Base-by-base conservation (phyloP, 2,888 invertebrate species). In the Tholera decimalis region DNA sequence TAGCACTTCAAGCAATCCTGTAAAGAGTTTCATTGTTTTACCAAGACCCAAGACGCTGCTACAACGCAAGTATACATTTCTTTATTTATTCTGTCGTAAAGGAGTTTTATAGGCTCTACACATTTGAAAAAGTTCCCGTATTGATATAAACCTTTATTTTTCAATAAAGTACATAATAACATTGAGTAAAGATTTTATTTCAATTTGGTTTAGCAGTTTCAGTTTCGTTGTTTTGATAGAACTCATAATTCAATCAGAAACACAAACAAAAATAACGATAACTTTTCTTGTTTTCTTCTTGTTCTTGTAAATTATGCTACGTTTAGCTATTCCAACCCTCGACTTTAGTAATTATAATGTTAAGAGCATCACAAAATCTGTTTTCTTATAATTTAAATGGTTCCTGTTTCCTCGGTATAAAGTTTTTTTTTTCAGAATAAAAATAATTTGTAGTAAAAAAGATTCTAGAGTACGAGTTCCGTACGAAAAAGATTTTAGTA, bases 31-130 rank as follows among this genome's bases (percentile, higher is more conserved):
- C 44, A 44, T 73, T 39, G 62, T 71, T 62, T 47, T 47, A 58
- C 28, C 57, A 35, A 30, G 28, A 18, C 33, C 28, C 57, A 35
- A 30, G 28, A 18, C 33, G 28, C 24, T 51, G 24, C 15, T 41
- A 37, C 7, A 28, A 24, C 9, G 11, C 15, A 46, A 26, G 44
- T 53, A 43, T 20, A 39, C 22, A 56, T 58, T 46, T 54, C 47
- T 61, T 43, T 28, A 59, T 58, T 46, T 59, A 50, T 61, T 39
- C 24, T 43, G 44, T 62, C 60, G 47, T 70, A 65, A 79, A 65
- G 37, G n/a, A n/a, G n/a, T n/a, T n/a, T n/a, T n/a, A n/a, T n/a
- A n/a, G n/a, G n/a, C n/a, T n/a, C n/a, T n/a, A n/a, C n/a, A n/a
- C 39, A 57, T 46, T 47, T 18, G 43, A 54, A 49, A 59, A 54